A percentile compares a stretch with the other conserved stretches of the same genome.
Conservation (phyloP, 1,140 invertebrate species). For the Lepidurus arcticus region DNA sequence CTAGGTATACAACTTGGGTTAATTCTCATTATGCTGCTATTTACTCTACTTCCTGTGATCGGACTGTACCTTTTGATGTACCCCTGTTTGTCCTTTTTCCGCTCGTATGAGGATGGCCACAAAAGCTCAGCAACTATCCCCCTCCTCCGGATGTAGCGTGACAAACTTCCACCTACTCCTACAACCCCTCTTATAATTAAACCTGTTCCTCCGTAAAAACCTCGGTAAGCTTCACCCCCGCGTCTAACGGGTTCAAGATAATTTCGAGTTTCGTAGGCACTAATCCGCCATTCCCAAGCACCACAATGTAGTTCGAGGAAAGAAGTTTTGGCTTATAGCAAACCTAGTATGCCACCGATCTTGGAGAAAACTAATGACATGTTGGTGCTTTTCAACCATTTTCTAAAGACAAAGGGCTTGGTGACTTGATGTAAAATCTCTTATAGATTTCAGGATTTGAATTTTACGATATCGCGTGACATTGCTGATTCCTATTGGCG, state of each 20-base stretch:
- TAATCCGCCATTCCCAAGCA: background rate
- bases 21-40: background rate
- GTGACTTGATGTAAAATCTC: too few relatives aligned
- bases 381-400: too few relatives aligned
- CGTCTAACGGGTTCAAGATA: background rate
- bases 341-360: too few relatives aligned
- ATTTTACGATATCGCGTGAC: background rate
- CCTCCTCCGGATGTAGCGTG: constrained; percentile 7
- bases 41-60: constrained; percentile 15
- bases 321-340: too few relatives aligned
- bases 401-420: too few relatives aligned
- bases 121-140: background rate
- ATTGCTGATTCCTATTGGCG: background rate
- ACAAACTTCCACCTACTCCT: background rate
- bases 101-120: background rate
- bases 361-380: too few relatives aligned
- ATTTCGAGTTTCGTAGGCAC: background rate
- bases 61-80: background rate
- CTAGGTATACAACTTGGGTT: background rate
- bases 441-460: background rate
- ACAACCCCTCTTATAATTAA: constrained; percentile 5
- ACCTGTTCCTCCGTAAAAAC: background rate
- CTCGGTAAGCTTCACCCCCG: background rate
- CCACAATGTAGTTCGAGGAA: too few relatives aligned
- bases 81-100: constrained; percentile 4